These are phyloP conservation scores for Brachionus calyciflorus DNA, from an alignment of 1,140 invertebrate species.

Conservation along the genomic window DNA sequence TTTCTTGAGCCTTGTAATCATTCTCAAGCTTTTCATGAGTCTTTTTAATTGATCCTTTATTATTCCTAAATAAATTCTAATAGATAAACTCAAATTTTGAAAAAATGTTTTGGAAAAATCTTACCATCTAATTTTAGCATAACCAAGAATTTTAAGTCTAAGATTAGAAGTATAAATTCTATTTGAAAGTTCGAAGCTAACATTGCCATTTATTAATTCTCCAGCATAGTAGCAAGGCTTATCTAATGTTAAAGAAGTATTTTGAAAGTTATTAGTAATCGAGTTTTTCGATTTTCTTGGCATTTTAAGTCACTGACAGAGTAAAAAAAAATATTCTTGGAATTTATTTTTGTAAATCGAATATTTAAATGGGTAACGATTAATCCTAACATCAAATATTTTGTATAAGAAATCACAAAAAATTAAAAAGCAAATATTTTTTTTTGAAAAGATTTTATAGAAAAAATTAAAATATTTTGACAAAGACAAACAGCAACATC, in stretches of 20 bases:
- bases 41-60: neutral
- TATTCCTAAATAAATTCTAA: constrained; percentile 23
- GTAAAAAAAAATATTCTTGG: neutral
- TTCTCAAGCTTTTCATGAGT: constrained; percentile 21
- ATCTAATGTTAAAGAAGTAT: constrained; percentile 3
- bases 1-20: constrained; percentile 15
- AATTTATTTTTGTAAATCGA: neutral
- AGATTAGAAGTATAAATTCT: constrained; percentile 14
- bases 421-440: neutral
- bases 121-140: constrained; percentile 42
- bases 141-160: constrained; percentile 8
- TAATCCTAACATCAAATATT: constrained; percentile 1
- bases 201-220: neutral
- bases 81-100: neutral
- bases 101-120: neutral
- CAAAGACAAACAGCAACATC: constrained; percentile 13
- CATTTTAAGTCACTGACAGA: neutral
- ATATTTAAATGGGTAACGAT: neutral
- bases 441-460: neutral
- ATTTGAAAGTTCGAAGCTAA: constrained; percentile 12
- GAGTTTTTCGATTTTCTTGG: constrained; percentile 13
- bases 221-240: neutral
- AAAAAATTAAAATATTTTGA: constrained; percentile 6
- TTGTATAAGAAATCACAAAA: neutral
- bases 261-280: constrained; percentile 19